phyloP scores from a whole-genome alignment of 2,888 invertebrate genomes.

The Hoplodrina blanda region DNA sequence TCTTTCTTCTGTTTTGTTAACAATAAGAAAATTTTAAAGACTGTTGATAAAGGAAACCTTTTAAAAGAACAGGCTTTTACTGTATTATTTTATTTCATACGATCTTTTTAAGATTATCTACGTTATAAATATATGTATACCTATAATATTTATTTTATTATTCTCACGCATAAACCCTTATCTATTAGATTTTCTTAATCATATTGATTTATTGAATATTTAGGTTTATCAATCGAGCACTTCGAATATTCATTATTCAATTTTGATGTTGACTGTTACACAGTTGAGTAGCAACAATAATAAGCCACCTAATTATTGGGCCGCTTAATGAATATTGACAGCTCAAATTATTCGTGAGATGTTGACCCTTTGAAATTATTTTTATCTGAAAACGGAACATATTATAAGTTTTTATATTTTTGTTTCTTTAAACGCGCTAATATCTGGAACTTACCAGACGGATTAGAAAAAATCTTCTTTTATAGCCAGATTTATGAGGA shows the following conservation, averaged over 20 bases:
- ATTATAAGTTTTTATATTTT: too few relatives aligned
- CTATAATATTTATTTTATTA: too few relatives aligned
- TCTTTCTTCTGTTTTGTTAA: not conserved
- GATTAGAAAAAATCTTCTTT: too few relatives aligned
- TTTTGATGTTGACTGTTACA: not conserved
- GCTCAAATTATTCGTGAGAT: not conserved
- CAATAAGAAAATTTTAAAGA: slow-evolving; percentile 4
- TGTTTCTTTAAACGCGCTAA: too few relatives aligned
- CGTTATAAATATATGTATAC: not conserved
- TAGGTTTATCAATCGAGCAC: not conserved
- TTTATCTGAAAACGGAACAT: too few relatives aligned
- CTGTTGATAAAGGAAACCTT: slow-evolving; percentile 17
- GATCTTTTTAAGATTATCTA: not conserved
- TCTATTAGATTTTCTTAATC: too few relatives aligned
- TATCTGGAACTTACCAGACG: too few relatives aligned
- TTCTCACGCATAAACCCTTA: too few relatives aligned
- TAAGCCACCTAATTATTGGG: not conserved
- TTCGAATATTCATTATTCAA: not conserved
- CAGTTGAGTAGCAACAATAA: not conserved
- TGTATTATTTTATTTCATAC: not conserved
- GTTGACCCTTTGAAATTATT: not conserved
- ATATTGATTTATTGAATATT: too few relatives aligned
- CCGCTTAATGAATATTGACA: not conserved
- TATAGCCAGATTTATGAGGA: too few relatives aligned
- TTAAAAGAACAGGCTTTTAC: not conserved